These are phyloP conservation scores for Percopsis omiscomaycus DNA, from an alignment of 2,797 vertebrate genomes.

Conservation along the genomic window DNA sequence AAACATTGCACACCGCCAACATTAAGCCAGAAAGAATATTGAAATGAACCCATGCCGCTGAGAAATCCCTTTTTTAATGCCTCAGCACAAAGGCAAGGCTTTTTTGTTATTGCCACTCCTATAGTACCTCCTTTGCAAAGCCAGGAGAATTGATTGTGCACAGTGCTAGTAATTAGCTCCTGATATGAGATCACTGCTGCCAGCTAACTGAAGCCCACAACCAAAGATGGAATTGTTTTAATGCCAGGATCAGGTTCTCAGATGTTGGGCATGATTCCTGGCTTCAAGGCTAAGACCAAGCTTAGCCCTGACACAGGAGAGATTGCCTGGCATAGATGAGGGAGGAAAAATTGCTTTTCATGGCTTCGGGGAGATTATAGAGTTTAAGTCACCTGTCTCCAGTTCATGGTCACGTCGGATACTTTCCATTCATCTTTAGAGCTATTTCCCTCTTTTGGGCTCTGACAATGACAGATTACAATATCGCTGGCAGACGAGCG, in stretches of 20 bases:
- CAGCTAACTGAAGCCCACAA: conserved; percentile 34
- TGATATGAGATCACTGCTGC: conserved; percentile 43
- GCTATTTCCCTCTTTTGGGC: conserved; percentile 49
- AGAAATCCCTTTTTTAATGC: conserved; percentile 19
- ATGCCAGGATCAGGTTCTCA: conserved; percentile 51
- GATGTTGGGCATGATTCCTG: conserved; percentile 52
- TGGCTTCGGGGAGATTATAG: conserved; percentile 65
- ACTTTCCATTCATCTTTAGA: conserved; percentile 68
- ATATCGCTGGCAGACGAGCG: conserved; percentile 50
- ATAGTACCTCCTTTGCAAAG: conserved; percentile 22
- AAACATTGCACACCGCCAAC: not conserved
- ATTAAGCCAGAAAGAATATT: not conserved
- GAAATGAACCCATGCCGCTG: not conserved
- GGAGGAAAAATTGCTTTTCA: conserved; percentile 60
- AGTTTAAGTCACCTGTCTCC: conserved; percentile 75
- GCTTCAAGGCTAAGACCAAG: conserved; percentile 59
- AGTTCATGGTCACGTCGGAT: conserved; percentile 67
- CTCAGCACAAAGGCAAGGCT: not conserved
- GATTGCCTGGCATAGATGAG: conserved; percentile 38
- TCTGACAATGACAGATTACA: conserved; percentile 71
- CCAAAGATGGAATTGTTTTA: conserved; percentile 42
- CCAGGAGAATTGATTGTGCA: conserved; percentile 48
- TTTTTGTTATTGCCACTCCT: conserved; percentile 5
- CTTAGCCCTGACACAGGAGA: conserved; percentile 60
- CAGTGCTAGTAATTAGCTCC: conserved; percentile 49